A percentile compares a stretch with the other conserved stretches of the same genome.
Evolutionary conservation across 2,113 vertebrate genomes (phyloP).

Genomic region (Campylorhamphus procurvoides): DNA sequence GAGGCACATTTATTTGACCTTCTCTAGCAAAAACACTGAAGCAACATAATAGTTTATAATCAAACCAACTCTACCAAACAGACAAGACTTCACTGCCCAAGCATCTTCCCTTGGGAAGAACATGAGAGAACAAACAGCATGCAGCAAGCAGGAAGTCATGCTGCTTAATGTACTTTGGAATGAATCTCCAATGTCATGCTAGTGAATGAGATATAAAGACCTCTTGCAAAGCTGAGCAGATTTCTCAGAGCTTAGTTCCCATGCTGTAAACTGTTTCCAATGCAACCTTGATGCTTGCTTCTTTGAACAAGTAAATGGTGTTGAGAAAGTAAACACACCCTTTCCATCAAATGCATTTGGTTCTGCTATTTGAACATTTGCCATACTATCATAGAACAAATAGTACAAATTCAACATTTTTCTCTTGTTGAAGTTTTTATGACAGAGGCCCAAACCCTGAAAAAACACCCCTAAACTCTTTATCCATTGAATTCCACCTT

Average conservation of each 20-base stretch:
- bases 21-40: not conserved
- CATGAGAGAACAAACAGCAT: not conserved
- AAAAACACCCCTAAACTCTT: not conserved
- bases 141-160: not conserved
- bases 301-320: not conserved
- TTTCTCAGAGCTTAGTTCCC: not conserved
- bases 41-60: not conserved
- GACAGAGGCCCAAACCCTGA: not conserved
- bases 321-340: not conserved
- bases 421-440: not conserved
- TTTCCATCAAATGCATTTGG: not conserved
- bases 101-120: not conserved
- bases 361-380: not conserved
- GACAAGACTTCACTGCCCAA: not conserved
- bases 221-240: not conserved
- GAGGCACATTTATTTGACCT: not conserved
- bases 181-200: not conserved
- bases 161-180: not conserved
- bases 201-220: not conserved
- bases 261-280: not conserved
- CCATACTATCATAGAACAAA: rapidly evolving
- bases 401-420: not conserved
- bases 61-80: not conserved
- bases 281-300: not conserved
- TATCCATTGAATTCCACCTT: not conserved